These are phyloP conservation scores for Pentalonia nigronervosa DNA, from an alignment of 1,140 invertebrate species.

Conservation along the genomic window DNA sequence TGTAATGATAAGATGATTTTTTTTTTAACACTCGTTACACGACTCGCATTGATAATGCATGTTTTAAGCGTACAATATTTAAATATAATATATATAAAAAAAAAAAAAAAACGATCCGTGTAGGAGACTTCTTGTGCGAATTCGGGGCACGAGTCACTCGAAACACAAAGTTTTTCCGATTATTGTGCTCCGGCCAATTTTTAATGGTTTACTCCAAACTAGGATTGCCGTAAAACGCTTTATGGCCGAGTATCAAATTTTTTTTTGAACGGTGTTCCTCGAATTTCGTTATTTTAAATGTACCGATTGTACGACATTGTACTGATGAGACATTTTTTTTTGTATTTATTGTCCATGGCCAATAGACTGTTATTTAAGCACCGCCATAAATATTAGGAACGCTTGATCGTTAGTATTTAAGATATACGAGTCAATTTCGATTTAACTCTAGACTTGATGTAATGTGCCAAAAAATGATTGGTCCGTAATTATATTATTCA, in stretches of 20 bases:
- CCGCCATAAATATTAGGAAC: constrained; percentile 24
- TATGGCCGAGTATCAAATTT: not conserved
- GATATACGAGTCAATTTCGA: not conserved
- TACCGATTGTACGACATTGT: not conserved
- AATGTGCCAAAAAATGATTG: constrained; percentile 29
- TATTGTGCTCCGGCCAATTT: not conserved
- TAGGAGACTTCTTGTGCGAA: not conserved
- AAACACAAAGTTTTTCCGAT: not conserved
- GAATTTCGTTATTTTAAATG: not conserved
- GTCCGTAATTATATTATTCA: not conserved
- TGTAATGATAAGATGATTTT: not conserved
- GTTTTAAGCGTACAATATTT: not conserved
- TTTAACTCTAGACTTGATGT: constrained; percentile 31
- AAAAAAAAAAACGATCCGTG: not conserved
- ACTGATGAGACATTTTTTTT: not conserved
- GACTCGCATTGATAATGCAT: not conserved
- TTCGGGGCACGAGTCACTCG: not conserved
- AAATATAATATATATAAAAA: not conserved
- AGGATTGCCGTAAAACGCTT: not conserved
- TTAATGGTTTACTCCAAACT: not conserved
- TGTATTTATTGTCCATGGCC: not conserved
- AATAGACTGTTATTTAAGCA: constrained; percentile 33
- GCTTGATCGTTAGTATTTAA: not conserved
- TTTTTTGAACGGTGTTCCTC: not conserved
- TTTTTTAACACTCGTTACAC: not conserved